Conservation (phyloP, 2,797 vertebrate genomes). For the Neopelma chrysocephalum region DNA sequence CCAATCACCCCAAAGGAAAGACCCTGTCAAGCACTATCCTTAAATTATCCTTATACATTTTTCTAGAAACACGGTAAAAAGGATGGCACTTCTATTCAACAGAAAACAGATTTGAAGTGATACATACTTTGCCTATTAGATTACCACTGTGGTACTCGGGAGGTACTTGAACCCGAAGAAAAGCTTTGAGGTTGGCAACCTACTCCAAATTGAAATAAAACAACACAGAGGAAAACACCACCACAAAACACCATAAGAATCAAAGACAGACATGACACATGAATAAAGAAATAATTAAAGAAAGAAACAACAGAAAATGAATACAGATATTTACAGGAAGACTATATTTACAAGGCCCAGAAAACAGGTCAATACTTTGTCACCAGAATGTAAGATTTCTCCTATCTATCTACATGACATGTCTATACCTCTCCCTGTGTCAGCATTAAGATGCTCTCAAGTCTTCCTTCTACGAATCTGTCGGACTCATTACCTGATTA, state of each 20-base stretch:
- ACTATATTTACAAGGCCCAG: neutral
- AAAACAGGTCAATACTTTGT: neutral
- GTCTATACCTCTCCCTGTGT: neutral
- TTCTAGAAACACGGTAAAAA: neutral
- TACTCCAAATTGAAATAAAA: constrained; percentile 76
- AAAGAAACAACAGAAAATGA: constrained; percentile 23
- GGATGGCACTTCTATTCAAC: neutral
- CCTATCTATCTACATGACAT: neutral
- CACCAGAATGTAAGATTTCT: neutral
- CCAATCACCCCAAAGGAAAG: neutral
- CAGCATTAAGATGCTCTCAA: neutral
- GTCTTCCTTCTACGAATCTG: neutral
- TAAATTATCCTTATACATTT: neutral
- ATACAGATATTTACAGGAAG: neutral
- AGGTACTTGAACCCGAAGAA: constrained; percentile 84
- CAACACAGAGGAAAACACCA: constrained; percentile 51
- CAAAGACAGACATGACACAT: constrained; percentile 38
- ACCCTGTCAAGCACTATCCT: neutral
- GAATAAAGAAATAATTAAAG: constrained; percentile 48
- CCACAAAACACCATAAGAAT: constrained; percentile 10
- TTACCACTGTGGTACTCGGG: constrained; percentile 83
- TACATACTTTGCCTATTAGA: constrained; percentile 85
- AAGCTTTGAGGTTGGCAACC: constrained; percentile 75
- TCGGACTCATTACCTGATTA: neutral
- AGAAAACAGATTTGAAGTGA: constrained; percentile 35